Evolutionary conservation across 2,113 vertebrate species (phyloP), one percentile per base, ranked within the genome.

Genomic region (Ciconia stormi): DNA sequence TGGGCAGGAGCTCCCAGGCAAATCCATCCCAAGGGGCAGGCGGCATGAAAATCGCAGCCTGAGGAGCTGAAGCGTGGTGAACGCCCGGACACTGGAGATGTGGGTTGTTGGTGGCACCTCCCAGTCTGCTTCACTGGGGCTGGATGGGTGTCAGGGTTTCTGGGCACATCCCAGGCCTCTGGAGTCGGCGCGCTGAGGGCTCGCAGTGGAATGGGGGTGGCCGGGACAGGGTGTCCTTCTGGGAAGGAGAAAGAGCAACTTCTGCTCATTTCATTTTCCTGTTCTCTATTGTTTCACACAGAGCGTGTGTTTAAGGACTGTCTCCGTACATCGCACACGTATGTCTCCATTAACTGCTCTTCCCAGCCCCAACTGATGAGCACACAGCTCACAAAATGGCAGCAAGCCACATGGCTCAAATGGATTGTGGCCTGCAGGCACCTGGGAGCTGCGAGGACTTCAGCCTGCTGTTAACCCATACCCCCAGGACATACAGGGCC

Each of bases 101-200:
- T 6, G 76, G 32, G 32, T 32, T 46, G 19, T 10, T 38, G 34
- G 34, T 59, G 40, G 17, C 58, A 92, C 26, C 52, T 89, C n/a
- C 47, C 47, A 67, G 58, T 32, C 61, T 0, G 0, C 53, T 65
- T 74, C 13, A 6, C 8, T 8, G 40, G 16, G 23, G 20, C 56
- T 91, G 80, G 22, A 17, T 5, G 5, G 22, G 19, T 8, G 29
- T 50, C 55, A 40, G 42, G 16, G 25, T 74, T 52, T 70, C 76
- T 65, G 49, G 67, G 42, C 30, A 23, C 20, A 30, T 10, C n/a
- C 36, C 38, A 7, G 7, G 34, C 9, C 11, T 10, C 49, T 52
- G 59, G 34, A 52, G 14, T 1, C 0, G 3, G 42, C 1, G 1
- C 8, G 9, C n/a, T 3, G 4, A 61, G 62, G 59, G 52, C 23